These are phyloP conservation scores for Agrotis ipsilon DNA, from an alignment of 2,888 invertebrate genomes.

Conservation along the genomic window DNA sequence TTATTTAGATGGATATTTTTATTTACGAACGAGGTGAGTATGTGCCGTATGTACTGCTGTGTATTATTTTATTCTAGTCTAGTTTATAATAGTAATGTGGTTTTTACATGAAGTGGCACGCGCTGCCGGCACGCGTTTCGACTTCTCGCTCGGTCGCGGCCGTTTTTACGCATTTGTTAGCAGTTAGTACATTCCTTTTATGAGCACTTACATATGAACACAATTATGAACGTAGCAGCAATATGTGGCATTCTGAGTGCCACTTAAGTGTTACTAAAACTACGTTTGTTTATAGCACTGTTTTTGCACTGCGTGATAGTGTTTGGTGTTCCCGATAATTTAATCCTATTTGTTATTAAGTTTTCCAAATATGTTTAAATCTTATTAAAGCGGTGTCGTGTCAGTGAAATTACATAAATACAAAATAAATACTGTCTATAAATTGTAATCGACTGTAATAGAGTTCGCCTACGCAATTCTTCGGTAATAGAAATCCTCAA, in stretches of 20 bases:
- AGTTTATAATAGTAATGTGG: constrained; percentile 42
- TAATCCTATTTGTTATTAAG: constrained; percentile 6
- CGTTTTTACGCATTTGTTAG: constrained; percentile 36
- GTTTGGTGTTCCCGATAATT: background rate
- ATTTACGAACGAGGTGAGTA: constrained; percentile 15
- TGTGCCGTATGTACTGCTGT: constrained; percentile 22
- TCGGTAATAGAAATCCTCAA: constrained; percentile 45
- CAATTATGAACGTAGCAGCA: constrained; percentile 13
- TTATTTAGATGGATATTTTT: constrained; percentile 55
- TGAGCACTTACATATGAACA: constrained; percentile 16
- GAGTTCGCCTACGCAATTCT: constrained; percentile 47
- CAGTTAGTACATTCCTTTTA: constrained; percentile 33
- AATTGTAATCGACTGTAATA: constrained; percentile 48
- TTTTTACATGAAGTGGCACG: constrained; percentile 42
- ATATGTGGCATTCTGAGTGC: constrained; percentile 5
- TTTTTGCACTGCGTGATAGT: constrained; percentile 11
- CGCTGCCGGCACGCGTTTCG: constrained; percentile 28
- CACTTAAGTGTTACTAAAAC: background rate
- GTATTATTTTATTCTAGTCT: constrained; percentile 46
- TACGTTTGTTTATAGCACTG: background rate
- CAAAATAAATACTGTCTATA: constrained; percentile 49
- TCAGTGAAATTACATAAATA: constrained; percentile 49
- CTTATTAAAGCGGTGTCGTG: constrained; percentile 6
- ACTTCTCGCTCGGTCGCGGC: constrained; percentile 2
- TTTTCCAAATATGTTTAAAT: constrained; percentile 38